These are phyloP conservation scores for Protophormia terraenovae DNA, from an alignment of 2,888 invertebrate genomes.

Conservation along the genomic window DNA sequence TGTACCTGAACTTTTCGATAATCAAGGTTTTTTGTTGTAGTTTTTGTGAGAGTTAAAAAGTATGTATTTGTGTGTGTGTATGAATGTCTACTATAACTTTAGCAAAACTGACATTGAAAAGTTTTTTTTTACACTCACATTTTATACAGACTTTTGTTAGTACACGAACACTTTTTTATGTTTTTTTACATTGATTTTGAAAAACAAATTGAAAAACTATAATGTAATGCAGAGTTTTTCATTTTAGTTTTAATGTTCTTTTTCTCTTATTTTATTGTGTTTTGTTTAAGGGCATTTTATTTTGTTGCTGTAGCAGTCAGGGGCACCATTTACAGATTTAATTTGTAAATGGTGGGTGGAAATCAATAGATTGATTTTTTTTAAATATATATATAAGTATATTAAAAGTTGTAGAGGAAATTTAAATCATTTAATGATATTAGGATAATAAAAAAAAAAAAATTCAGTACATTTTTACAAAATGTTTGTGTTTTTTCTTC, in stretches of 20 bases:
- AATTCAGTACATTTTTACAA: too few relatives aligned
- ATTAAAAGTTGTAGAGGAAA: neutral
- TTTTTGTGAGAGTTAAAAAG: too few relatives aligned
- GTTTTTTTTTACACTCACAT: neutral
- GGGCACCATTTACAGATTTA: neutral
- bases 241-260: neutral
- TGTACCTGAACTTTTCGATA: constrained; percentile 53
- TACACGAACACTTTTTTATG: neutral
- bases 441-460: too few relatives aligned
- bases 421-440: too few relatives aligned
- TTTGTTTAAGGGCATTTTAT: neutral
- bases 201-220: neutral
- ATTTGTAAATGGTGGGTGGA: neutral
- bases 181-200: constrained; percentile 17
- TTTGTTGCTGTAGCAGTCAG: neutral
- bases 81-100: neutral
- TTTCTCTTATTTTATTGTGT: neutral
- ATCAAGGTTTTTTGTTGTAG: constrained; percentile 38
- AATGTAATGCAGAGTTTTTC: constrained; percentile 4
- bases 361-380: neutral
- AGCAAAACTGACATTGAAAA: constrained; percentile 58
- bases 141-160: neutral
- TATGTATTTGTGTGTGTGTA: neutral
- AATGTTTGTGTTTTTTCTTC: too few relatives aligned
- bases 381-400: neutral